Conservation (phyloP, 2,797 vertebrate genomes). For the Brotula barbata region DNA sequence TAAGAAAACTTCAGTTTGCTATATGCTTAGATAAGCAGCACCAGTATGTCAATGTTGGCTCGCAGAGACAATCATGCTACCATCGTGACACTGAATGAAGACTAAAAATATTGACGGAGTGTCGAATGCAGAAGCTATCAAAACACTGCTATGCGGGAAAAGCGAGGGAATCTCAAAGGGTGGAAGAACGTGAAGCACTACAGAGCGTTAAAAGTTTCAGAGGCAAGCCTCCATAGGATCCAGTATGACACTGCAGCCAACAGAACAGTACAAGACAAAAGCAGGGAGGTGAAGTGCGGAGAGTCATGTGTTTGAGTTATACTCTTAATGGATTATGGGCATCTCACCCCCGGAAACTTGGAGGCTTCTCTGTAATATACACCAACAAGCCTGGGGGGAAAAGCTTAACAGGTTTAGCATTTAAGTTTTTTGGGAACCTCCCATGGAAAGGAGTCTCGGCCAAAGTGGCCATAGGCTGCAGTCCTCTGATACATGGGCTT, state of each 20-base stretch:
- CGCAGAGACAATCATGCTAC: constrained; percentile 40
- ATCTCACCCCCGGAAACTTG: constrained; percentile 86
- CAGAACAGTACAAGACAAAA: constrained; percentile 57
- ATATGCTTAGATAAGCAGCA: constrained; percentile 58
- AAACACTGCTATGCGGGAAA: constrained; percentile 16
- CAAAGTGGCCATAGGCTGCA: constrained; percentile 97
- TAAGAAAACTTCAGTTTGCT: neutral
- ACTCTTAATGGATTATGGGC: constrained; percentile 64
- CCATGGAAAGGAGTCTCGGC: constrained; percentile 97
- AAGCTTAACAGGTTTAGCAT: constrained; percentile 91
- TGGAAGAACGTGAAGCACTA: constrained; percentile 25
- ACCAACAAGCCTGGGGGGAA: constrained; percentile 89
- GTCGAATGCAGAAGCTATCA: constrained; percentile 49
- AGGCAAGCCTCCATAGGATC: constrained; percentile 48
- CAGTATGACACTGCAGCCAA: constrained; percentile 53
- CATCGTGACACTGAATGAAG: constrained; percentile 31
- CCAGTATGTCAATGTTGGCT: too few relatives aligned
- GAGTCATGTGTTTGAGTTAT: constrained; percentile 60
- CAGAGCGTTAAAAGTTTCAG: constrained; percentile 40
- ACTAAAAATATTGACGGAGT: constrained; percentile 24
- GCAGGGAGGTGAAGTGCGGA: constrained; percentile 20
- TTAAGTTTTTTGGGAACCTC: constrained; percentile 96
- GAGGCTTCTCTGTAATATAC: constrained; percentile 98
- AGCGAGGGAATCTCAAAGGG: constrained; percentile 22
- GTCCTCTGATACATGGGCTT: constrained; percentile 98